Percentiles rank a stretch among this genome's conserved stretches.
Conservation (phyloP, 2,888 invertebrate species). For the Drosophila mimetica region DNA sequence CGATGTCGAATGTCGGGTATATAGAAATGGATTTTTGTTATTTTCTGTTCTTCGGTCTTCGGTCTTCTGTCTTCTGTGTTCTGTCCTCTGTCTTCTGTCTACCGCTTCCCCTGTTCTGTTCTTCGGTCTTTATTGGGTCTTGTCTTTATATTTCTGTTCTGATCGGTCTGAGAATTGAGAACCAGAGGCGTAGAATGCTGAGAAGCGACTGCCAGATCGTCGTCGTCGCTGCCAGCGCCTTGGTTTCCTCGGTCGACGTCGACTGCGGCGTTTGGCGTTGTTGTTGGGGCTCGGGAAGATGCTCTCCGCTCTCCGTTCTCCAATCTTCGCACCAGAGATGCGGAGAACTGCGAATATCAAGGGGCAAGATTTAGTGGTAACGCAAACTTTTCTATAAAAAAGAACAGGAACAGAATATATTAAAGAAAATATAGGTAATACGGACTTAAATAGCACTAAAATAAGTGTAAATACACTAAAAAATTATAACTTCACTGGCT, state of each 20-base stretch:
- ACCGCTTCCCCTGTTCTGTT: constrained; percentile 15
- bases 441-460: too few relatives aligned
- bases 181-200: constrained; percentile 39
- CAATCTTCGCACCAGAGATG: constrained; percentile 2
- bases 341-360: not conserved
- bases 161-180: constrained; percentile 20
- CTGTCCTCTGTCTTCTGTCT: constrained; percentile 15
- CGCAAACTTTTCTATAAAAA: not conserved
- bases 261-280: constrained; percentile 1
- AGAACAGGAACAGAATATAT: not conserved
- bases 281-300: constrained; percentile 10
- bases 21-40: constrained; percentile 26
- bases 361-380: too few relatives aligned
- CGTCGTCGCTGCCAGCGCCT: constrained; percentile 16
- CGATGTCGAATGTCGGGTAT: constrained; percentile 8
- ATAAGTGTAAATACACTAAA: too few relatives aligned
- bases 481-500: too few relatives aligned
- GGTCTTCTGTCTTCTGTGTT: constrained; percentile 15
- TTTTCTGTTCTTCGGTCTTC: constrained; percentile 24
- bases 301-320: constrained; percentile 7
- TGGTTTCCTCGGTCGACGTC: constrained; percentile 15
- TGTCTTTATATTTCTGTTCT: constrained; percentile 3
- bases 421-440: too few relatives aligned
- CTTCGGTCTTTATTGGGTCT: constrained; percentile 7
- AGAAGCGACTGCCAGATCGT: constrained; percentile 38